phyloP scores from a whole-genome alignment of 2,888 invertebrate genomes.

The Stramonita haemastoma region DNA sequence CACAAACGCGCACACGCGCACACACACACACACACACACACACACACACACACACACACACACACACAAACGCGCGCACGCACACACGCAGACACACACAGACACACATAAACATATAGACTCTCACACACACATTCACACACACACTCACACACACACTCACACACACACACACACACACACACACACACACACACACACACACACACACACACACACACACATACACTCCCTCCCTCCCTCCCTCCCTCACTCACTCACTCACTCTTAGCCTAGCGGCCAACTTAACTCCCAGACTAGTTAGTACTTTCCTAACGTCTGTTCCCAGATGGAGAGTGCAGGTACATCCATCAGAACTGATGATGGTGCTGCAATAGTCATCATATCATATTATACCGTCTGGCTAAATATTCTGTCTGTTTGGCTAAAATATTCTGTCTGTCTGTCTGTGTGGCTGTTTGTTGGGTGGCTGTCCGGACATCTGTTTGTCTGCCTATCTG shows the following conservation, averaged over 20 bases:
- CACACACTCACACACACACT: neutral
- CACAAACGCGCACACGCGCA: neutral
- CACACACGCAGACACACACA: neutral
- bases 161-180: neutral
- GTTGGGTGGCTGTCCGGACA: too few species aligned
- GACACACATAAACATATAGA: neutral
- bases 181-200: neutral
- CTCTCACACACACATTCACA: neutral
- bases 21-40: slow-evolving; percentile 1
- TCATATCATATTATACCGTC: too few species aligned
- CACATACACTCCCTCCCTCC: neutral
- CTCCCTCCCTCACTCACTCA: neutral
- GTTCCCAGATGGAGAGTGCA: too few species aligned
- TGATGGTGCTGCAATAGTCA: too few species aligned
- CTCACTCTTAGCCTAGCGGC: neutral
- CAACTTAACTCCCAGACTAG: too few species aligned
- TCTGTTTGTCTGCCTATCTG: too few species aligned
- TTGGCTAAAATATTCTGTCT: too few species aligned
- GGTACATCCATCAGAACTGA: too few species aligned
- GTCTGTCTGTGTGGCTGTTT: too few species aligned
- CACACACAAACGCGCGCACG: neutral
- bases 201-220: neutral
- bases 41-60: neutral
- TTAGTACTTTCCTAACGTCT: too few species aligned
- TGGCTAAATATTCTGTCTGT: too few species aligned